These are phyloP conservation scores for Ptychadena robeensis DNA, from an alignment of 2,797 vertebrate species.

Conservation along the genomic window DNA sequence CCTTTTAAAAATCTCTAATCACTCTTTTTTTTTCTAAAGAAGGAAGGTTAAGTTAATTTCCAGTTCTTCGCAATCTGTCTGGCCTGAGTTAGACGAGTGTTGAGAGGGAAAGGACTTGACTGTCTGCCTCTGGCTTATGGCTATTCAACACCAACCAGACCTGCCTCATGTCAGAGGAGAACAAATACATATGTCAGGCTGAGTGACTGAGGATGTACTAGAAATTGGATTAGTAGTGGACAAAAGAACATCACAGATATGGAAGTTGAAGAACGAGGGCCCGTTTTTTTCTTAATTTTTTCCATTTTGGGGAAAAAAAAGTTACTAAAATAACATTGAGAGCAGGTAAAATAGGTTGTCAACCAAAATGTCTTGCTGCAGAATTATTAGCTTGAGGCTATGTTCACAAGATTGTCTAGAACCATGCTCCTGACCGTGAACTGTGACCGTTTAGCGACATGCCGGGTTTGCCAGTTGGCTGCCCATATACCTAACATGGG, in stretches of 20 bases:
- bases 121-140: conserved; percentile 76
- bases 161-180: conserved; percentile 82
- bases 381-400: too few species aligned
- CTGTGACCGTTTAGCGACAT: too few species aligned
- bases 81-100: conserved; percentile 76
- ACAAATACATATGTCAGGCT: conserved; percentile 80
- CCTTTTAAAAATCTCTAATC: not conserved
- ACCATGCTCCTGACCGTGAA: too few species aligned
- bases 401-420: too few species aligned
- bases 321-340: not conserved
- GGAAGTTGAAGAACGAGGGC: not conserved
- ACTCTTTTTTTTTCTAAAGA: conserved; percentile 15
- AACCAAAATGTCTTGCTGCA: not conserved
- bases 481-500: too few species aligned
- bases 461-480: too few species aligned
- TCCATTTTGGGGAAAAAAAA: not conserved
- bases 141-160: conserved; percentile 80
- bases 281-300: not conserved
- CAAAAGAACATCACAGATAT: not conserved
- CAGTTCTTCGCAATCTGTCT: conserved; percentile 80
- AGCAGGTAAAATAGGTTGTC: not conserved
- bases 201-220: conserved; percentile 75
- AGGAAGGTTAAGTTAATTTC: conserved; percentile 72
- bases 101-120: conserved; percentile 83
- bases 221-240: conserved; percentile 78